Percentiles rank a stretch among this genome's conserved stretches.
phyloP scores from a whole-genome alignment of 2,797 vertebrate genomes.

The Cetoscarus ocellatus region DNA sequence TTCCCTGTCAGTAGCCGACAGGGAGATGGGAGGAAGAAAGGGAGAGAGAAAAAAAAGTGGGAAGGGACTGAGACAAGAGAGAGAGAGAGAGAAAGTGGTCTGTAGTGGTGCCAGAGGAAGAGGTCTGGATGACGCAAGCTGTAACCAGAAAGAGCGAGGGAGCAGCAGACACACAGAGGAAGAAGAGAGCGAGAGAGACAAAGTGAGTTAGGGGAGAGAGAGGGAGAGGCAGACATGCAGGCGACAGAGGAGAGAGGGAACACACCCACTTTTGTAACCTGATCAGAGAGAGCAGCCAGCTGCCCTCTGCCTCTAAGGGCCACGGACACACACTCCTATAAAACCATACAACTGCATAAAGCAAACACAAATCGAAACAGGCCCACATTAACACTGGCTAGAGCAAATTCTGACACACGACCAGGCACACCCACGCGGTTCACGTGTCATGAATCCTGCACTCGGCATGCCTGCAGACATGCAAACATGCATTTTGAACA shows the following conservation, averaged over 20 bases:
- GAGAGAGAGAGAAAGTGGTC: constrained; percentile 46
- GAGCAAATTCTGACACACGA: not conserved
- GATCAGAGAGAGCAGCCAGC: constrained; percentile 81
- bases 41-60: constrained; percentile 22
- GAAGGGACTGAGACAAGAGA: constrained; percentile 37
- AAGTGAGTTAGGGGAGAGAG: constrained; percentile 60
- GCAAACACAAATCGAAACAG: constrained; percentile 6
- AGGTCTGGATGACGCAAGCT: constrained; percentile 73
- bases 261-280: constrained; percentile 87
- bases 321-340: constrained; percentile 48
- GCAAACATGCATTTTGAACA: constrained; percentile 3
- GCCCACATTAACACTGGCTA: constrained; percentile 6
- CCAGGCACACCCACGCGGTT: constrained; percentile 3
- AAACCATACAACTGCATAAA: constrained; percentile 9
- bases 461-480: constrained; percentile 9
- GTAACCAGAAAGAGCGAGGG: constrained; percentile 57
- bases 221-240: constrained; percentile 84
- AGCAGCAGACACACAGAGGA: constrained; percentile 51
- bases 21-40: constrained; percentile 46
- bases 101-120: constrained; percentile 71
- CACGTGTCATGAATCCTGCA: constrained; percentile 3
- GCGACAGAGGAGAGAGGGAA: constrained; percentile 82
- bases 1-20: constrained; percentile 62
- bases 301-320: constrained; percentile 74
- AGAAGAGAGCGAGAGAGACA: constrained; percentile 63